Evolutionary conservation across 2,797 vertebrate species (phyloP), one percentile per base, ranked within the genome.

Genomic region (Urocyon cinereoargenteus): DNA sequence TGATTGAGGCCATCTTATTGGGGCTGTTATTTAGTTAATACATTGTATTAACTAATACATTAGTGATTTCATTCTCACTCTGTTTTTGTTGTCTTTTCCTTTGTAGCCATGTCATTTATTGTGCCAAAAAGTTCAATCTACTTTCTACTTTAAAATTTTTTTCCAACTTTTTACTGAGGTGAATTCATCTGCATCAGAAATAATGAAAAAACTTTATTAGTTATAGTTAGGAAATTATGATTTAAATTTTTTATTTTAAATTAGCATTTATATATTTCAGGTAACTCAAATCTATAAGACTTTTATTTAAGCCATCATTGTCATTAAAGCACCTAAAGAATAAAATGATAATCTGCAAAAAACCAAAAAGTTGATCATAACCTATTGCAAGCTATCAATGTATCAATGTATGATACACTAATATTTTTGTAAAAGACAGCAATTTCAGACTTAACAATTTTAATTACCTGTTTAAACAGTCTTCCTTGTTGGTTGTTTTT

Each of bases 171-270:
- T 45, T 40, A 77, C 51, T 73, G 2, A 84, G 22, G n/a, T 66
- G 18, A 53, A 51, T 61, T 9, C 24, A 55, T 53, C 13, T 68
- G 36, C 79, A 89, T 49, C 0, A 70, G 51, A 96, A 95, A 59
- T 82, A 36, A 75, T 75, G 40, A 57, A 91, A 72, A 75, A 57
- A 5, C 22, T 21, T 77, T 45, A n/a, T 68, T 84, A 19, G 9
- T 5, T 75, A 79, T 18, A 59, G 4, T 34, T 62, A 84, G 11
- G 16, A 72, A 72, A 22, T 34, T 91, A n/a, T 75, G 26, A 51
- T 59, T 75, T 40, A 66, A 92, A 66, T 55, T 72, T 3, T 94
- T 95, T 87, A 4, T 40, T 77, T 84, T 77, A 86, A 95, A 83
- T 83, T 61, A 9, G 10, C 49, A 79, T 82, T 45, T 86, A 45